Conservation (phyloP, 1,140 invertebrate genomes). For the Micrasema minimum region DNA sequence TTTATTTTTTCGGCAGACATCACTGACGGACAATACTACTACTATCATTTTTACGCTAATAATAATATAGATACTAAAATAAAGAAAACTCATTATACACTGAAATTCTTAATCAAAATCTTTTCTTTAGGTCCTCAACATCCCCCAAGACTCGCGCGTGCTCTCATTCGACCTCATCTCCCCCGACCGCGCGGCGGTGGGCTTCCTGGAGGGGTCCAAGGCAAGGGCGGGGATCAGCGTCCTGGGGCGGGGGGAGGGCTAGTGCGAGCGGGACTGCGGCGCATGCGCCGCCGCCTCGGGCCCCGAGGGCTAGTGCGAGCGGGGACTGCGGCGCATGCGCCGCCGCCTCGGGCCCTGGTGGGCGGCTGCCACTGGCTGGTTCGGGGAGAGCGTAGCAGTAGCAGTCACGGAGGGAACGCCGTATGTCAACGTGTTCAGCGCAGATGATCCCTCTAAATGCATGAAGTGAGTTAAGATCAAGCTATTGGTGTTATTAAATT, state of each 20-base stretch:
- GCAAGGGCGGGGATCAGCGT: slow-evolving; percentile 19
- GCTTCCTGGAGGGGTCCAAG: slow-evolving; percentile 22
- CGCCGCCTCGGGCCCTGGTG: background rate
- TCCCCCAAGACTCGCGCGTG: slow-evolving; percentile 55
- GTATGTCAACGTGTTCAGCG: slow-evolving; percentile 41
- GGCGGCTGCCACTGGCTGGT: slow-evolving; percentile 58
- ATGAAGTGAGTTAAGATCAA: slow-evolving; percentile 10
- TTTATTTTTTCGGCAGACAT: too few relatives aligned
- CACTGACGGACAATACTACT: too few relatives aligned
- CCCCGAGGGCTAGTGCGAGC: slow-evolving; percentile 49
- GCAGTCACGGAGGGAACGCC: slow-evolving; percentile 60
- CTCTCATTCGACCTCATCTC: slow-evolving; percentile 61
- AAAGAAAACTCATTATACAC: too few relatives aligned
- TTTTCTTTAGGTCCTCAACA: slow-evolving; percentile 58
- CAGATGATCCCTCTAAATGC: slow-evolving; percentile 24
- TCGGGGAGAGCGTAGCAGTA: slow-evolving; percentile 58
- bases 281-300: background rate
- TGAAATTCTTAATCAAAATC: too few relatives aligned
- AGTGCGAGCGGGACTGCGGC: background rate
- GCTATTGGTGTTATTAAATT: too few relatives aligned
- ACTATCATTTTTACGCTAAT: too few relatives aligned
- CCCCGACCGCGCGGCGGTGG: slow-evolving; percentile 59
- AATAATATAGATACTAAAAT: too few relatives aligned
- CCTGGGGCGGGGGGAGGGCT: slow-evolving; percentile 14
- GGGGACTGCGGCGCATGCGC: background rate